Evolutionary conservation across 2,888 invertebrate genomes (phyloP).

Genomic region (Rhagium mordax): DNA sequence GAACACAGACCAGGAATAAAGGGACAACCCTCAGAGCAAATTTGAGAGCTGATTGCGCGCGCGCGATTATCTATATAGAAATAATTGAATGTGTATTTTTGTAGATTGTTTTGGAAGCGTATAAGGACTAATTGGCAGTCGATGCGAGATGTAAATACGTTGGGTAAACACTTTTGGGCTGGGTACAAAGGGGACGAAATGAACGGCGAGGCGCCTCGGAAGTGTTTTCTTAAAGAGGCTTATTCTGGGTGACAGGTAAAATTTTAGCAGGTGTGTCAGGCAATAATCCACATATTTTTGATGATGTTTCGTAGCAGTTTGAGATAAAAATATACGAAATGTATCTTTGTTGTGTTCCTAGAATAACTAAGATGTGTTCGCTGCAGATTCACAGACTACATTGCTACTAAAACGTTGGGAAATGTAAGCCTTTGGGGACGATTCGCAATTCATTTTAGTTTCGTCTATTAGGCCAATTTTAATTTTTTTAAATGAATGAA

Average conservation of each 20-base stretch:
- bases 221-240: not conserved
- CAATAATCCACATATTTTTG: not conserved
- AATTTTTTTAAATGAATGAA: too few relatives aligned
- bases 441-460: too few relatives aligned
- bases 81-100: constrained; percentile 25
- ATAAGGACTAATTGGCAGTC: not conserved
- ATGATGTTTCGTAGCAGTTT: not conserved
- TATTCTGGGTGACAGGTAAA: not conserved
- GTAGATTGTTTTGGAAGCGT: not conserved
- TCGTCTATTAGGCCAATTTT: too few relatives aligned
- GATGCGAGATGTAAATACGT: not conserved
- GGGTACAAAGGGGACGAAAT: not conserved
- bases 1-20: constrained; percentile 9
- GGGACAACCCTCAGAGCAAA: constrained; percentile 13
- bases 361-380: not conserved
- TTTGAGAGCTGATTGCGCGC: not conserved
- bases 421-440: too few relatives aligned
- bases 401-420: too few relatives aligned
- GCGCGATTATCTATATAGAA: not conserved
- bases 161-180: not conserved
- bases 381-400: not conserved
- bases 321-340: not conserved
- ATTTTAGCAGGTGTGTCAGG: not conserved
- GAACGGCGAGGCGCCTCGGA: not conserved
- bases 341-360: not conserved